Base-by-base conservation (phyloP, 2,888 invertebrate genomes). In the Apeira syringaria region DNA sequence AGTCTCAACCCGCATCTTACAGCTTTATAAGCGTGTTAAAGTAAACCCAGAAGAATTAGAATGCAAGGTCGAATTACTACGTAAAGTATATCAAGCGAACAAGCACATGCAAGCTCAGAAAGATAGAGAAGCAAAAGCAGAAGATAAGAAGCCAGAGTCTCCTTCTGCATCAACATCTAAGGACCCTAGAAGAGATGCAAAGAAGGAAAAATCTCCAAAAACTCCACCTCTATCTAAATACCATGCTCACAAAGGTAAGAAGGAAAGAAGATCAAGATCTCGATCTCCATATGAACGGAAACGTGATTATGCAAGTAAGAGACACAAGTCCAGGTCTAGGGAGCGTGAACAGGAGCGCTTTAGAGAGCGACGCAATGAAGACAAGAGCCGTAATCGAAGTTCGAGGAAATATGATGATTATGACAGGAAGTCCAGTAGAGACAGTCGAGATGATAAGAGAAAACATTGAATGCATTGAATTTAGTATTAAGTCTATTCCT, bases 11-110 rank as follows among this genome's bases (percentile, higher is more conserved):
- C 92, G 94, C 28, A 97, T 99, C 50, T 88, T 98, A 46, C 92
- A 94, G 55, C 89, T 99, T 0, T 99, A 99, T 74, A 94, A 92
- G 43, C 91, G 98, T 37, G 84, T 94, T 2, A 97, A 97, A 91
- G 96, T 96, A 26, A 91, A 90, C 53, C 85, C 91, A 0, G 90
- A 90, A 18, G 89, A 87, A 24, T 57, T 90, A 22, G 90, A 90
- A 47, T 64, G 50, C 24, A 89, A 87, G 63, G 80, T 90, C 1
- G 90, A 90, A 5, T 36, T 67, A 4, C 60, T 89, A 12, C 70
- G 77, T 26, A 80, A 75, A 55, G 63, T 90, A 3, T 90, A 90
- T 46, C 90, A 90, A 68, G 87, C 89, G 0, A 90, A 90, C 33
- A 89, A 85, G 40, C 74, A 83, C 8, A 75, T 81, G 1, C 81